Percentiles rank a stretch among this genome's conserved stretches.
These are phyloP conservation scores for Chaetogeoica ovagalla DNA, from an alignment of 2,888 invertebrate genomes.

Conservation along the genomic window DNA sequence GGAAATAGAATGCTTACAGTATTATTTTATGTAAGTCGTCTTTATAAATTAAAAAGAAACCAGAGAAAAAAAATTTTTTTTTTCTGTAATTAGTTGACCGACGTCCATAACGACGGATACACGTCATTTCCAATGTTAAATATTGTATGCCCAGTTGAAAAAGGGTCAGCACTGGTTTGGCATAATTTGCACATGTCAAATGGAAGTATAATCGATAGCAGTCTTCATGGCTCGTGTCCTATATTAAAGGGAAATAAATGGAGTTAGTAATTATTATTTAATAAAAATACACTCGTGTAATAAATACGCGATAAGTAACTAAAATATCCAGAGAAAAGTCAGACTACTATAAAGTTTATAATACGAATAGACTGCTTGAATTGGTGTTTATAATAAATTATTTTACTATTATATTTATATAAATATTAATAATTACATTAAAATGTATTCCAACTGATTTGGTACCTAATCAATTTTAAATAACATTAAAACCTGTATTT, in stretches of 20 bases:
- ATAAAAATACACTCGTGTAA: neutral
- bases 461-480: no score
- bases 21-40: constrained; percentile 25
- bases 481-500: no score
- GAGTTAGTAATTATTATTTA: constrained; percentile 10
- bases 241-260: constrained; percentile 40
- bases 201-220: neutral
- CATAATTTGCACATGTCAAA: neutral
- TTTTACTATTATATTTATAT: neutral
- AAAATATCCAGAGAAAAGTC: neutral
- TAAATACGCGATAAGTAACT: neutral
- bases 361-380: neutral
- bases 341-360: neutral
- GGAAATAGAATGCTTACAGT: constrained; percentile 19
- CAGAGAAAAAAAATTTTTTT: neutral
- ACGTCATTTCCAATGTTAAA: constrained; percentile 1
- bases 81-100: constrained; percentile 13
- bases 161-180: constrained; percentile 27
- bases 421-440: no score
- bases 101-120: constrained; percentile 4
- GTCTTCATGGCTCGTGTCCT: constrained; percentile 27
- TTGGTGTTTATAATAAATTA: neutral
- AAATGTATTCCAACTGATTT: no score
- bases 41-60: neutral
- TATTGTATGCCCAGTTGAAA: neutral